Base-by-base conservation (phyloP, 2,888 invertebrate species). In the Xylocampa areola region DNA sequence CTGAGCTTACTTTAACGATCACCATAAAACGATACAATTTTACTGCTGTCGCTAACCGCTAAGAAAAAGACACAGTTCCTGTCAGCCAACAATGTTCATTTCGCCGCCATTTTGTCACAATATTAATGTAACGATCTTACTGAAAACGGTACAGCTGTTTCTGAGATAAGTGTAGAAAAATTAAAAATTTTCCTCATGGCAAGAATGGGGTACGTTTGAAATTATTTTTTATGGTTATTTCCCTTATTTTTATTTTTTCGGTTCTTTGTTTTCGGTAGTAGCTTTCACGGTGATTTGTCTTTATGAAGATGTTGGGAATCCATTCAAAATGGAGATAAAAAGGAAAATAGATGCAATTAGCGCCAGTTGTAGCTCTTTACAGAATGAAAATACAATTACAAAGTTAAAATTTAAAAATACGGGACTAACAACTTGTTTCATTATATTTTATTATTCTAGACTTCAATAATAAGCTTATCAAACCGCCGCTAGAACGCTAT, bases 11-110 rank as follows among this genome's bases (percentile, higher is more conserved):
- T 89, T 89, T 88, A 86, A 89, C 85, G 85, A 86, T 79, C 79
- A 76, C 79, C 82, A 82, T 91, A 91, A 91, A 91, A 86, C 82
- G 74, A 73, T 82, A 85, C 81, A 82, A 81, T 86, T 90, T 91
- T 88, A 90, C 84, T 87, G 72, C 61, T 62, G 60, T 62, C 41
- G 30, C 69, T 62, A 73, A 74, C 66, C 69, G 60, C 72, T 47
- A 55, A 69, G 67, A 72, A 67, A 72, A 67, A 71, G 68, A 59
- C 55, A 47, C 51, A 35, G 45, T 30, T 25, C 7, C 43, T 61
- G 55, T 63, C 58, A 52, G 41, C 40, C 50, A 62, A 73, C 73
- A 63, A 59, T 72, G 66, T 71, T 58, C 51, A 65, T 63, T 63
- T 30, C 49, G 17, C 16, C 37, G 30, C 45, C 33, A 53, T 67